Evolutionary conservation across 1,140 invertebrate genomes (phyloP).

Genomic region (Grapholita molesta): DNA sequence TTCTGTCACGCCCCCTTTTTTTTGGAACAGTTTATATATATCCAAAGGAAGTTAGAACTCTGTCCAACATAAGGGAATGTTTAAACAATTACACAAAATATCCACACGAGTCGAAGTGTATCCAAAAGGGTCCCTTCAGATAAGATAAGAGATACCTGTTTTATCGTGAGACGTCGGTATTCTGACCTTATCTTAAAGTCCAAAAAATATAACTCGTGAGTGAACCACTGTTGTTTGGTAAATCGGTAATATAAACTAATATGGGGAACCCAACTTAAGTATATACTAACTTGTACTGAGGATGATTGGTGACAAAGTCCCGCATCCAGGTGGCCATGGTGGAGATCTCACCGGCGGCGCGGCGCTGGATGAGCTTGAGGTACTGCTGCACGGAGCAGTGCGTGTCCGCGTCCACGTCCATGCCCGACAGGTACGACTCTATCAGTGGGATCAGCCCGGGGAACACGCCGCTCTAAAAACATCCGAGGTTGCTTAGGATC

Average conservation of each 20-base stretch:
- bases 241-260: too few relatives aligned
- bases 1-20: background rate
- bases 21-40: too few relatives aligned
- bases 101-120: too few relatives aligned
- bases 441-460: slow-evolving; percentile 97
- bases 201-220: too few relatives aligned
- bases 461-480: slow-evolving; percentile 87
- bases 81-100: background rate
- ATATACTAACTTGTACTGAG: slow-evolving; percentile 88
- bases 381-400: slow-evolving; percentile 98
- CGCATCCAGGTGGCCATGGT: slow-evolving; percentile 96
- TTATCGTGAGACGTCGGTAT: too few relatives aligned
- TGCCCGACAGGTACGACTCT: slow-evolving; percentile 93
- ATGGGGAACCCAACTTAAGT: too few relatives aligned
- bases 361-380: slow-evolving; percentile 93
- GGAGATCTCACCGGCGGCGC: slow-evolving; percentile 91
- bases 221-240: too few relatives aligned
- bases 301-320: slow-evolving; percentile 92
- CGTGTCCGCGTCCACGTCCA: slow-evolving; percentile 98
- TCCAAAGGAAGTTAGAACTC: too few relatives aligned
- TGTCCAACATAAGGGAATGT: too few relatives aligned
- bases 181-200: too few relatives aligned
- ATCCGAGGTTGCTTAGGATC: background rate
- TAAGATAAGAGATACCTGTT: too few relatives aligned
- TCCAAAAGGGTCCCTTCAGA: too few relatives aligned